These are phyloP conservation scores for Argentina silus DNA, from an alignment of 2,797 vertebrate genomes.

Conservation along the genomic window DNA sequence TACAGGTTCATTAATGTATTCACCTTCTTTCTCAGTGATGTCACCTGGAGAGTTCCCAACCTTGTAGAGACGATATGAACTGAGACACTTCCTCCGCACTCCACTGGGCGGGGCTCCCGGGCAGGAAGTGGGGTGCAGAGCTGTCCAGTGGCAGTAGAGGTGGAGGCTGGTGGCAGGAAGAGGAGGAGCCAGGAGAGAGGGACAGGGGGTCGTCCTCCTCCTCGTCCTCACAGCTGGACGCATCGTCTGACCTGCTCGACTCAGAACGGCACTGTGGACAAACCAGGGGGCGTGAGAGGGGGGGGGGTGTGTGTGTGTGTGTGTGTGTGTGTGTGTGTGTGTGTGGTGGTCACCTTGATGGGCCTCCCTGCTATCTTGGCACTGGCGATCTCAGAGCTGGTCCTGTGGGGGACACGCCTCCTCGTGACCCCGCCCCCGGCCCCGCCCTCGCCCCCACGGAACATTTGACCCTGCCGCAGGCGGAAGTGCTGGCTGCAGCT, in stretches of 20 bases:
- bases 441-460: conserved; percentile 71
- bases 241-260: conserved; percentile 93
- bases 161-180: conserved; percentile 82
- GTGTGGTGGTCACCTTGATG: conserved; percentile 68
- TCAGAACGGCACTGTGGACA: conserved; percentile 82
- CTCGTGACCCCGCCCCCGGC: conserved; percentile 79
- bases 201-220: conserved; percentile 82
- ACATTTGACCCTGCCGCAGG: conserved; percentile 73
- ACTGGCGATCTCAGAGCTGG: conserved; percentile 90
- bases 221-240: conserved; percentile 91
- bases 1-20: no score
- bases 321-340: background rate
- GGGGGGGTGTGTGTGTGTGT: no score
- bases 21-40: no score
- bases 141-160: conserved; percentile 80
- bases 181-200: conserved; percentile 87
- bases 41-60: conserved; percentile 64
- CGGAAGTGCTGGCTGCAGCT: conserved; percentile 92
- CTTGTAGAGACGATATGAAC: conserved; percentile 95
- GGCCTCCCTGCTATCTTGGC: conserved; percentile 91
- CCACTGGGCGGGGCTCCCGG: conserved; percentile 89
- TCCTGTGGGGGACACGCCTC: conserved; percentile 88
- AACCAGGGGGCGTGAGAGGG: background rate
- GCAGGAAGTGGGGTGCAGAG: conserved; percentile 77
- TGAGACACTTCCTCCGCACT: conserved; percentile 94